Base-by-base conservation (phyloP, 2,888 invertebrate genomes). In the Brachylomia viminalis region DNA sequence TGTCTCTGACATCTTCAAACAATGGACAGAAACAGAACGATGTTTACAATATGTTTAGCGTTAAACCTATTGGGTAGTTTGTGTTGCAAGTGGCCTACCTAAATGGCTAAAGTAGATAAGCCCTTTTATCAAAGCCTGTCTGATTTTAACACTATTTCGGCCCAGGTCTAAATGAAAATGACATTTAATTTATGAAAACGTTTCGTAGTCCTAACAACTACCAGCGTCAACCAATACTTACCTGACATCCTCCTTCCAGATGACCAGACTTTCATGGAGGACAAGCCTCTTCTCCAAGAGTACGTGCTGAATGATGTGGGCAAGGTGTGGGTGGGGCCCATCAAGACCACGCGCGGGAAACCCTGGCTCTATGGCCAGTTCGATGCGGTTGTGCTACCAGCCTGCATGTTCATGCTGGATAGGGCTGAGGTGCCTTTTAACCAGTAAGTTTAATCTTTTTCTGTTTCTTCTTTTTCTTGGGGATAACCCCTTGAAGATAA, bases 301-400 rank as follows among this genome's bases (percentile, higher is more conserved):
- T 98, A 98, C 90, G 97, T 98, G 17, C 91, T 98, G 79, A 98
- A 97, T 80, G 98, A 98, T 91, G 97, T 98, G n/a, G 98, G 98
- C 65, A 98, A 98, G 92, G 98, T 99, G 58, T 99, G 98, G 98
- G 97, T 98, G 27, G 98, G 98, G 0, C 97, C 98, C 0, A 97
- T 97, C 88, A 97, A 97, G 77, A 97, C 97, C 59, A 97, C 98
- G 30, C 96, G 97, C 23, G 98, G 98, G n/a, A 97, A 98, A 70
- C 98, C 98, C 86, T 99, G 98, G 98, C 97, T 98, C 54, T 98
- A 97, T 90, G 98, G 98, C 0, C 98, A 98, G 95, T 98, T 98
- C 89, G 98, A 98, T 78, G 97, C 97, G 1, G 96, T 97, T 4
- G 97, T 98, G 2, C 94, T 98, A 23, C 98, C 98, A 0, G 97